These are phyloP conservation scores for Drosophila ustulata DNA, from an alignment of 2,888 invertebrate species.

Conservation along the genomic window DNA sequence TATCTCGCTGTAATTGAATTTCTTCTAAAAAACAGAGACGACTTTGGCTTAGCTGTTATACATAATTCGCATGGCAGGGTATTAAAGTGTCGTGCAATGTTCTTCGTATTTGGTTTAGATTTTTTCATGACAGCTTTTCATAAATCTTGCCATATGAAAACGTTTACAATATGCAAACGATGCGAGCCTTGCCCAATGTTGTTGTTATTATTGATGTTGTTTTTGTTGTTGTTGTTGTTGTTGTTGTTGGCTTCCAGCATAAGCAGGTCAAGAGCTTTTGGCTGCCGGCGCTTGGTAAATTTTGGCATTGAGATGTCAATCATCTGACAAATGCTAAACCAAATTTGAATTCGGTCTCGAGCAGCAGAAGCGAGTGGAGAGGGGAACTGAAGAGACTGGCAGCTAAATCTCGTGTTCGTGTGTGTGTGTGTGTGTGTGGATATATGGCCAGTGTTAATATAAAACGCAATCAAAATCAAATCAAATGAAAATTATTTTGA, in stretches of 20 bases:
- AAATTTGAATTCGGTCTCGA: slow-evolving; percentile 37
- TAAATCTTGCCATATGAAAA: slow-evolving; percentile 53
- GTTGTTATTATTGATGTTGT: neutral
- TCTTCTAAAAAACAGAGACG: neutral
- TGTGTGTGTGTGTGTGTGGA: slow-evolving; percentile 19
- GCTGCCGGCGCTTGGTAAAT: slow-evolving; percentile 35
- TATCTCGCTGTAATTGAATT: neutral
- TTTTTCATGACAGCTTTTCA: slow-evolving; percentile 57
- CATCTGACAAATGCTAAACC: slow-evolving; percentile 54
- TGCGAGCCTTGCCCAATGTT: slow-evolving; percentile 26
- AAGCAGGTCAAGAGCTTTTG: slow-evolving; percentile 55
- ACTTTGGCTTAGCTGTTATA: neutral
- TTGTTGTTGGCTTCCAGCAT: slow-evolving; percentile 23
- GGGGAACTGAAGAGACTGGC: neutral
- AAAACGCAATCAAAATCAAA: slow-evolving; percentile 80
- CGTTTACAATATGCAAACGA: slow-evolving; percentile 51
- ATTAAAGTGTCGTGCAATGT: neutral
- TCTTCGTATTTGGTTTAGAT: neutral
- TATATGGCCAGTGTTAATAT: slow-evolving; percentile 62
- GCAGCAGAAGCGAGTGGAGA: neutral
- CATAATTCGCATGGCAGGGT: neutral
- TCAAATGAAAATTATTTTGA: slow-evolving; percentile 81
- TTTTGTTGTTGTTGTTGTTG: slow-evolving; percentile 20
- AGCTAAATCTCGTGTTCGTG: neutral
- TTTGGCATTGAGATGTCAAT: slow-evolving; percentile 60